Conservation (phyloP, 2,888 invertebrate genomes). For the Catocala fraxini region DNA sequence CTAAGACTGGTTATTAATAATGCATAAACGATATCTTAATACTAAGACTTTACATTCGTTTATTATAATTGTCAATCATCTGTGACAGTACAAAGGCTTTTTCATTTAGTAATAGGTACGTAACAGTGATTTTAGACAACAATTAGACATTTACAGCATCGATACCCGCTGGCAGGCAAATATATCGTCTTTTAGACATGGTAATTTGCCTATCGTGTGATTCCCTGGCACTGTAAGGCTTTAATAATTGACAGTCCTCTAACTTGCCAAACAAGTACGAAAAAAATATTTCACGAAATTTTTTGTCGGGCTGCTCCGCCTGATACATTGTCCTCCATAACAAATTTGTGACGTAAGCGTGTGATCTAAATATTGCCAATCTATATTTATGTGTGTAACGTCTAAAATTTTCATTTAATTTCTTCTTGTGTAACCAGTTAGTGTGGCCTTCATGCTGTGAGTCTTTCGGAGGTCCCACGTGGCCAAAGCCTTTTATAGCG, state of each 20-base stretch:
- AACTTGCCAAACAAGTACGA: conserved; percentile 67
- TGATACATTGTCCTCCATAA: conserved; percentile 80
- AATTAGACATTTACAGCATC: conserved; percentile 36
- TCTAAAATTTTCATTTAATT: conserved; percentile 65
- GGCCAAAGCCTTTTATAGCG: conserved; percentile 59
- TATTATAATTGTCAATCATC: no score
- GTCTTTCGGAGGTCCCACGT: conserved; percentile 61
- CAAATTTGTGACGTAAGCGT: conserved; percentile 69
- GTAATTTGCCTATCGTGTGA: conserved; percentile 54
- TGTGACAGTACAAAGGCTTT: no score
- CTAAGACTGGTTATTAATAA: no score
- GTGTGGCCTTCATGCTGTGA: conserved; percentile 58
- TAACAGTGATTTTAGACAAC: neutral
- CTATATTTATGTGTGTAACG: conserved; percentile 62
- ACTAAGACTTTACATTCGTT: no score
- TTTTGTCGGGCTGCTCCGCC: conserved; percentile 75
- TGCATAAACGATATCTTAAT: no score
- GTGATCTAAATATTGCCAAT: conserved; percentile 63
- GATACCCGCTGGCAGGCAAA: conserved; percentile 63
- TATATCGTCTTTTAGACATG: conserved; percentile 60
- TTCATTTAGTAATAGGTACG: no score
- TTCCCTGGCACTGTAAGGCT: conserved; percentile 68
- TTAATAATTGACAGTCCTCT: conserved; percentile 69
- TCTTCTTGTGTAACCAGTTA: conserved; percentile 70
- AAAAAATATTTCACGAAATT: conserved; percentile 79